phyloP scores from a whole-genome alignment of 2,797 vertebrate species.

The Lagocephalus sceleratus region DNA sequence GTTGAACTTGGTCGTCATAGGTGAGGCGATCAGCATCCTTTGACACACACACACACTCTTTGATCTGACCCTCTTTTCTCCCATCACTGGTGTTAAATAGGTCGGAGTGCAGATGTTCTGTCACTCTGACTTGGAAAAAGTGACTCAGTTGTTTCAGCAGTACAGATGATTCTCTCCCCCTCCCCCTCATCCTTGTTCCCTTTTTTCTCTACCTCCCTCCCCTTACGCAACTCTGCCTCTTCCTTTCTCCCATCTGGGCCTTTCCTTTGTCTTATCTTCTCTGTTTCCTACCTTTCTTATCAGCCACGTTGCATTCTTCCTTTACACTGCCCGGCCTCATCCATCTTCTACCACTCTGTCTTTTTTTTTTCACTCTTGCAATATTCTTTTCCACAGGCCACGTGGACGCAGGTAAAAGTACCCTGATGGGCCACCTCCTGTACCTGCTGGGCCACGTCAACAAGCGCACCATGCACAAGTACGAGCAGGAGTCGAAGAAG shows the following conservation, averaged over 20 bases:
- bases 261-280: conserved; percentile 36
- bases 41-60: not conserved
- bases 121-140: too few relatives aligned
- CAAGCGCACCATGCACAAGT: conserved; percentile 99
- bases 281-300: conserved; percentile 42
- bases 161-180: conserved; percentile 30
- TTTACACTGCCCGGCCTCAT: conserved; percentile 18
- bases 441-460: conserved; percentile 96
- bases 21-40: conserved; percentile 66
- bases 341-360: not conserved
- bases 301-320: conserved; percentile 33
- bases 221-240: conserved; percentile 39
- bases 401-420: conserved; percentile 98
- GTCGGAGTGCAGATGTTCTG: conserved; percentile 6
- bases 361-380: not conserved
- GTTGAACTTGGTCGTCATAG: conserved; percentile 95
- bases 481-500: conserved; percentile 97
- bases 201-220: conserved; percentile 30
- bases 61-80: not conserved
- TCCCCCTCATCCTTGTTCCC: conserved; percentile 45
- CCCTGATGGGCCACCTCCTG: conserved; percentile 96
- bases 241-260: conserved; percentile 27
- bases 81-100: not conserved
- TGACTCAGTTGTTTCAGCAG: not conserved
- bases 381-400: conserved; percentile 77